phyloP scores from a whole-genome alignment of 2,113 vertebrate species.

The Sinocyclocheilus anshuiensis region DNA sequence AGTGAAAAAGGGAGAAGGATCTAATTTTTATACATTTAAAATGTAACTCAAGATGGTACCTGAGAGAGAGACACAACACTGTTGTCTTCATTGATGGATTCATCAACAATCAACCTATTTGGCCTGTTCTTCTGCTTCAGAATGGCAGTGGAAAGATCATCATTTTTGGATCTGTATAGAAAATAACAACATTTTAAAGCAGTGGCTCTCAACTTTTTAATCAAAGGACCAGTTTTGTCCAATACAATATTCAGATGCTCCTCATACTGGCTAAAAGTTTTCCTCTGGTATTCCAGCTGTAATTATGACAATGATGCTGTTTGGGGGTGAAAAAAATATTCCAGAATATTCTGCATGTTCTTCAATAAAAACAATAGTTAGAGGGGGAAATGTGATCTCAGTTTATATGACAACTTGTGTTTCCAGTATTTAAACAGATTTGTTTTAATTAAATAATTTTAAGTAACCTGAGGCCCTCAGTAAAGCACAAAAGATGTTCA shows the following conservation, averaged over 20 bases:
- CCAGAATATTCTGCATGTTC: background rate
- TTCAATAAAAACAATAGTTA: background rate
- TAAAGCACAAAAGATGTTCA: background rate
- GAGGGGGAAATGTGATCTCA: background rate
- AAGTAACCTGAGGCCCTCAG: background rate
- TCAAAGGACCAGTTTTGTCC: background rate
- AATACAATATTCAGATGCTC: background rate
- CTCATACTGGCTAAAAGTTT: background rate
- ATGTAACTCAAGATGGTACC: slow-evolving; percentile 69
- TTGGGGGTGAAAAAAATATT: no score
- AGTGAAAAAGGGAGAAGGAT: background rate
- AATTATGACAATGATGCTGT: background rate
- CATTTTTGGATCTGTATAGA: slow-evolving; percentile 86
- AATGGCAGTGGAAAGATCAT: slow-evolving; percentile 97
- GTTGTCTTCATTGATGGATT: slow-evolving; percentile 99
- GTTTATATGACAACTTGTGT: no score
- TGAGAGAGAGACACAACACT: slow-evolving; percentile 98
- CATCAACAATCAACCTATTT: slow-evolving; percentile 97
- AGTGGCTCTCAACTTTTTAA: background rate
- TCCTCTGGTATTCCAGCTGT: background rate
- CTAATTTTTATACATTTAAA: background rate
- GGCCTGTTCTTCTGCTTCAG: slow-evolving; percentile 98
- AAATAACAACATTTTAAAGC: background rate
- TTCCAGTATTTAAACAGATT: background rate
- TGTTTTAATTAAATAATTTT: no score